Percentiles rank a stretch among this genome's conserved stretches.
These are phyloP conservation scores for Sebastiscus albofasciatus DNA, from an alignment of 2,797 vertebrate species.

Conservation along the genomic window DNA sequence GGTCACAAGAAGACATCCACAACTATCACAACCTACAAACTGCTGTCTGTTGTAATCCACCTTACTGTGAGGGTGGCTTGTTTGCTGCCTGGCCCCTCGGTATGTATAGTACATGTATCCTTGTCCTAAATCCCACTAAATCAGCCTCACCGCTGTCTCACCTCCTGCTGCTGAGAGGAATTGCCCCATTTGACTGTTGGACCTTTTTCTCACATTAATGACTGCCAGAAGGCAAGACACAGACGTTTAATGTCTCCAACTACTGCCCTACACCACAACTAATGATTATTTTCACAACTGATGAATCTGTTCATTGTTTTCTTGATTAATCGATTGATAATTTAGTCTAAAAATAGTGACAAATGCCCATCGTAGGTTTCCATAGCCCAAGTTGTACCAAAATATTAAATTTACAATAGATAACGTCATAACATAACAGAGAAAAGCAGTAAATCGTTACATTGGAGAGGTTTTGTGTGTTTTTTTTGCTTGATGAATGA, in stretches of 20 bases:
- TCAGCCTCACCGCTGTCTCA: slow-evolving; percentile 64
- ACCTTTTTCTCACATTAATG: slow-evolving; percentile 69
- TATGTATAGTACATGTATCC: slow-evolving; percentile 31
- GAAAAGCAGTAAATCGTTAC: not conserved
- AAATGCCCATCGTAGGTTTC: not conserved
- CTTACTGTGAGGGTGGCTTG: not conserved
- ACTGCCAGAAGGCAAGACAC: slow-evolving; percentile 17
- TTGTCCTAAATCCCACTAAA: slow-evolving; percentile 58
- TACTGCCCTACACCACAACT: not conserved
- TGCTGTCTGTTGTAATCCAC: not conserved
- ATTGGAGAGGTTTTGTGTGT: not conserved
- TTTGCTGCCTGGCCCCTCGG: slow-evolving; percentile 24
- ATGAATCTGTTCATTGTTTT: not conserved
- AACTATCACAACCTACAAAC: not conserved
- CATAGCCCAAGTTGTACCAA: not conserved
- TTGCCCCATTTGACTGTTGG: slow-evolving; percentile 48
- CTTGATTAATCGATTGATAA: not conserved
- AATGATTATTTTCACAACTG: not conserved
- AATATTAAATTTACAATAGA: not conserved
- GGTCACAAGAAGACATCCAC: slow-evolving; percentile 24
- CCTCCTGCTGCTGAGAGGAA: slow-evolving; percentile 61
- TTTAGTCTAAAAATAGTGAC: not conserved
- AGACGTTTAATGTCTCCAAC: not conserved
- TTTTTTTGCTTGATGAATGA: not conserved
- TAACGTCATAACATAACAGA: no score